These are phyloP conservation scores for Lacerta agilis DNA, from an alignment of 2,797 vertebrate genomes.

Conservation along the genomic window DNA sequence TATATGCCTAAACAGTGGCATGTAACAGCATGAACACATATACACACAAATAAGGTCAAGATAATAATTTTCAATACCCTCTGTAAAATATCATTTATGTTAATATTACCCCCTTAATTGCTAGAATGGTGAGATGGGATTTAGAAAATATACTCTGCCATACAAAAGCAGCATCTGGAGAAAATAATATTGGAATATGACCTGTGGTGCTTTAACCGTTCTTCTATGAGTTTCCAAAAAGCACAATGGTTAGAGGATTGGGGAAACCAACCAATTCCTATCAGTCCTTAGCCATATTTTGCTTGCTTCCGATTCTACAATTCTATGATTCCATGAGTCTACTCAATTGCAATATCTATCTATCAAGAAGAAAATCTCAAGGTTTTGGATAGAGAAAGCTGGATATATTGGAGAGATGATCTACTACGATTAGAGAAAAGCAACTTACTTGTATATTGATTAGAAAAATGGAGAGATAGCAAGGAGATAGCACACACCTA, in stretches of 20 bases:
- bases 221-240: not conserved
- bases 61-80: not conserved
- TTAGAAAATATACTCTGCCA: not conserved
- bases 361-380: not conserved
- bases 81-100: not conserved
- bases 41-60: not conserved
- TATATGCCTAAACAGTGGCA: not conserved
- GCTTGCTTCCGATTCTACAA: too few species aligned
- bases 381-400: not conserved
- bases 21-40: not conserved
- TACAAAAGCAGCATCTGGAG: not conserved
- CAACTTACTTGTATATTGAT: too few species aligned
- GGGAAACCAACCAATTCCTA: not conserved
- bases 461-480: too few species aligned
- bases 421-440: not conserved
- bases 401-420: not conserved
- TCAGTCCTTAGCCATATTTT: too few species aligned
- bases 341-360: not conserved
- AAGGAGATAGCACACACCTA: too few species aligned
- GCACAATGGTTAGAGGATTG: not conserved
- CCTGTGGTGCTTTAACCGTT: not conserved
- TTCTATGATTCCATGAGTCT: not conserved
- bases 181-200: not conserved
- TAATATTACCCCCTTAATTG: not conserved
- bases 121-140: not conserved